A percentile compares a stretch with the other conserved stretches of the same genome.
Evolutionary conservation across 2,113 vertebrate genomes (phyloP).

Genomic region (Parotia lawesii): DNA sequence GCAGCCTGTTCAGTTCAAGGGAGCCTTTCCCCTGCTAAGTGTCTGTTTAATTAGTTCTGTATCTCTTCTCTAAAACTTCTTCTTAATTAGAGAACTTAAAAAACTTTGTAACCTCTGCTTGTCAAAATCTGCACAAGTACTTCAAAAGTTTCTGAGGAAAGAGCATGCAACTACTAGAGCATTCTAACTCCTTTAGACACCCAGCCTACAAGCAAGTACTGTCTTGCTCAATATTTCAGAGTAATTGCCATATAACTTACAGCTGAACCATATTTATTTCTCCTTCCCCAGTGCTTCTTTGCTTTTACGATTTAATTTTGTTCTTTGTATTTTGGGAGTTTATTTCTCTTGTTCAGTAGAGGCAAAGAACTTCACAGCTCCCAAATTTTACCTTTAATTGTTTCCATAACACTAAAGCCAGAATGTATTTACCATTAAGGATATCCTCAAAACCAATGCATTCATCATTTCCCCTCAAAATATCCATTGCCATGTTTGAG

Average conservation of each 20-base stretch:
- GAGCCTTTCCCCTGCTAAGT: not conserved
- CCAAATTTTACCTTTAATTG: not conserved
- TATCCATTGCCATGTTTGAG: constrained; percentile 90
- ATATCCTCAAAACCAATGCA: constrained; percentile 91
- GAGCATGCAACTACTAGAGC: not conserved
- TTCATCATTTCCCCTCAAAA: constrained; percentile 86
- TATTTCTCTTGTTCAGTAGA: not conserved
- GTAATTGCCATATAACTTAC: not conserved
- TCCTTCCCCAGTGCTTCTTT: not conserved
- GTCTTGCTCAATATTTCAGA: not conserved
- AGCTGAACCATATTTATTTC: not conserved
- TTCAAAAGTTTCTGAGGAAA: not conserved
- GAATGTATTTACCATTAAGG: constrained; percentile 81
- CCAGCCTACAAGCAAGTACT: not conserved
- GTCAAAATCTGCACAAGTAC: not conserved
- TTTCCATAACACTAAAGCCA: not conserved
- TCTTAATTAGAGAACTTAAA: not conserved
- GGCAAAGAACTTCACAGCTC: not conserved
- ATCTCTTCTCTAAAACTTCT: not conserved
- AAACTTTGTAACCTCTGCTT: not conserved
- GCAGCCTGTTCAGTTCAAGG: not conserved
- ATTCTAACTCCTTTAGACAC: not conserved
- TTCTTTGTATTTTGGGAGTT: not conserved
- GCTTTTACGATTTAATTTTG: not conserved
- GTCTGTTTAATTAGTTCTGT: not conserved